These are phyloP conservation scores for Erethizon dorsatum DNA, from an alignment of 2,797 vertebrate species.

Conservation along the genomic window DNA sequence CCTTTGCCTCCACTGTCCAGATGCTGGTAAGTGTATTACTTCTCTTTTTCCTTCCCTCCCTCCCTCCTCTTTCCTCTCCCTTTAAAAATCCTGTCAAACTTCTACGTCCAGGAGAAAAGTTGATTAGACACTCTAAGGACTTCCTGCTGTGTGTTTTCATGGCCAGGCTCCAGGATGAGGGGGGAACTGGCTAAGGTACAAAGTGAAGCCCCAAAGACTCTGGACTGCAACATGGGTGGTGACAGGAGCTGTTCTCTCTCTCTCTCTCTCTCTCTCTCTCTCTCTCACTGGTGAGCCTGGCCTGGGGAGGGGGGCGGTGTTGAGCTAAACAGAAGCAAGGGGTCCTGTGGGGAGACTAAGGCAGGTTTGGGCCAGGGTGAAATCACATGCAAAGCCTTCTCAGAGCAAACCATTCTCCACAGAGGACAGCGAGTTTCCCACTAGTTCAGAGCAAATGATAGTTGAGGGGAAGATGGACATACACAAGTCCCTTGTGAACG, in stretches of 20 bases:
- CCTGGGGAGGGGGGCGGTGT: neutral
- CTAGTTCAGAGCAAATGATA: neutral
- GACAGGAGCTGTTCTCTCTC: too few relatives aligned
- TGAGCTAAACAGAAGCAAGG: neutral
- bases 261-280: too few relatives aligned
- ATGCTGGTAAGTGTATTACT: neutral
- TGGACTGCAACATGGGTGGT: too few relatives aligned
- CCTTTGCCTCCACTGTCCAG: neutral
- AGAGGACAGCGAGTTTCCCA: neutral
- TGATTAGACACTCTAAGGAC: neutral
- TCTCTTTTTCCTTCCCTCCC: neutral
- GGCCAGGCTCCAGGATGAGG: neutral
- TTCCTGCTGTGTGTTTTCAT: neutral
- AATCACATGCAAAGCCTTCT: neutral
- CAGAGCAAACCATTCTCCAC: constrained; percentile 7
- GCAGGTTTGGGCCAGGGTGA: neutral
- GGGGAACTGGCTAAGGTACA: too few relatives aligned
- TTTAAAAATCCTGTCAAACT: constrained; percentile 3
- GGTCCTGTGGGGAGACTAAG: neutral
- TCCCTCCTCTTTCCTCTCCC: neutral
- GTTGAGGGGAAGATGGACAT: neutral
- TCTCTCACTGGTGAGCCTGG: too few relatives aligned
- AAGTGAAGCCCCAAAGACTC: too few relatives aligned
- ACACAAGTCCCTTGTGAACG: neutral
- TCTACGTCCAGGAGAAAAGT: constrained; percentile 1